phyloP scores from a whole-genome alignment of 1,140 invertebrate genomes.

The Gryon sp. region DNA sequence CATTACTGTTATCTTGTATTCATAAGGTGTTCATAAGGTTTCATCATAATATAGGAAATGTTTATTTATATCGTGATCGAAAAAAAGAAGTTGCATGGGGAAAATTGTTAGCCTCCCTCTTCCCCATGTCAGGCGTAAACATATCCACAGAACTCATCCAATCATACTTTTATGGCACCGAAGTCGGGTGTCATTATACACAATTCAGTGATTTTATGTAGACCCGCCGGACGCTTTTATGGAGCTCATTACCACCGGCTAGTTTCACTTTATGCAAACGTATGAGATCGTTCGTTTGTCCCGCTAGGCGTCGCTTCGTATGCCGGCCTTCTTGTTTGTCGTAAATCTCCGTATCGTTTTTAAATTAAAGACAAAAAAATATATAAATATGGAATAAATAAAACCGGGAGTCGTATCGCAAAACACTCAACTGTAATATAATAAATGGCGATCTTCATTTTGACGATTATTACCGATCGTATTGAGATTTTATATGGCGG shows the following conservation, averaged over 20 bases:
- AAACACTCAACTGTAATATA: slow-evolving; percentile 39
- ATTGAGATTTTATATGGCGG: slow-evolving; percentile 45
- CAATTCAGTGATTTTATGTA: slow-evolving; percentile 60
- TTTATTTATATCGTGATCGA: too few relatives aligned
- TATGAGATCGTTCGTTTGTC: slow-evolving; percentile 20
- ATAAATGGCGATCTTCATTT: slow-evolving; percentile 32
- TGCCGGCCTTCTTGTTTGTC: slow-evolving; percentile 4
- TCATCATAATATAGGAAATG: too few relatives aligned
- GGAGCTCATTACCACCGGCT: slow-evolving; percentile 53
- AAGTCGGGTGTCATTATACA: slow-evolving; percentile 54
- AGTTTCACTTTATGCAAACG: slow-evolving; percentile 60
- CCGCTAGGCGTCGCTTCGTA: slow-evolving; percentile 8
- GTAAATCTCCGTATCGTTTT: slow-evolving; percentile 35
- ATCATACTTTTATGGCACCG: slow-evolving; percentile 55
- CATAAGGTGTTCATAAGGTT: too few relatives aligned
- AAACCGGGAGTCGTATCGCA: slow-evolving; percentile 3
- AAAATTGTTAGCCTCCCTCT: too few relatives aligned
- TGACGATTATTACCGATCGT: slow-evolving; percentile 47
- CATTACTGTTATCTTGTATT: too few relatives aligned
- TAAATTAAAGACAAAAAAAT: too few relatives aligned
- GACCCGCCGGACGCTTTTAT: slow-evolving; percentile 48
- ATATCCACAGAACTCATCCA: slow-evolving; percentile 42
- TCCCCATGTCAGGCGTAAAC: slow-evolving; percentile 18
- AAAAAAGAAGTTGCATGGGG: too few relatives aligned
- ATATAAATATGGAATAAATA: slow-evolving; percentile 47